Percentiles rank a stretch among this genome's conserved stretches.
phyloP scores from a whole-genome alignment of 1,140 invertebrate species.

The Drosophila teissieri region DNA sequence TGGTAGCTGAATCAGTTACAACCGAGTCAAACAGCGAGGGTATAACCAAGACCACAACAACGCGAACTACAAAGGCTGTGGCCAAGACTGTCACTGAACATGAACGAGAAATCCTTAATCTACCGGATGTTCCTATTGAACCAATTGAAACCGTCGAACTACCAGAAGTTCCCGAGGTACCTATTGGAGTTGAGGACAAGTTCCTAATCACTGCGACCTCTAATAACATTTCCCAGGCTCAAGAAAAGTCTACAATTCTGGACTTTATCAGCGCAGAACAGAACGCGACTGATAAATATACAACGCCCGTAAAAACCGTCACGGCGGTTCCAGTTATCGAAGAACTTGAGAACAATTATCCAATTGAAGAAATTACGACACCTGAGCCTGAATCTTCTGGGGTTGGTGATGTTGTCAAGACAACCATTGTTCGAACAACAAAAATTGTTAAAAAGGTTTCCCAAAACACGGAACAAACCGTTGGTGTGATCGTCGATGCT shows the following conservation, averaged over 20 bases:
- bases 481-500: slow-evolving; percentile 1
- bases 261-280: slow-evolving; percentile 62
- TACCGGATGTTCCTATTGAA: slow-evolving; percentile 11
- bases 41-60: slow-evolving; percentile 69
- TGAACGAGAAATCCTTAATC: slow-evolving; percentile 3
- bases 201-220: slow-evolving; percentile 1
- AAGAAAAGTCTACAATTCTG: slow-evolving; percentile 40
- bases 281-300: slow-evolving; percentile 6
- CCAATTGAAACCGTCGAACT: not conserved
- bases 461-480: slow-evolving; percentile 63
- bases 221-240: not conserved
- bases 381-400: slow-evolving; percentile 23
- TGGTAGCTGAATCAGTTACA: slow-evolving; percentile 68
- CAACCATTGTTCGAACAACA: slow-evolving; percentile 78
- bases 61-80: slow-evolving; percentile 60
- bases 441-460: slow-evolving; percentile 77
- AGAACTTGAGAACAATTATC: not conserved
- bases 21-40: slow-evolving; percentile 70
- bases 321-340: slow-evolving; percentile 9
- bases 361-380: not conserved
- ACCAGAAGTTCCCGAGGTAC: not conserved
- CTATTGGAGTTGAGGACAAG: slow-evolving; percentile 7
- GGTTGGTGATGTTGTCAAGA: slow-evolving; percentile 72
- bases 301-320: slow-evolving; percentile 9
- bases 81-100: slow-evolving; percentile 36